These are phyloP conservation scores for Lagria hirta DNA, from an alignment of 2,888 invertebrate species.

Conservation along the genomic window DNA sequence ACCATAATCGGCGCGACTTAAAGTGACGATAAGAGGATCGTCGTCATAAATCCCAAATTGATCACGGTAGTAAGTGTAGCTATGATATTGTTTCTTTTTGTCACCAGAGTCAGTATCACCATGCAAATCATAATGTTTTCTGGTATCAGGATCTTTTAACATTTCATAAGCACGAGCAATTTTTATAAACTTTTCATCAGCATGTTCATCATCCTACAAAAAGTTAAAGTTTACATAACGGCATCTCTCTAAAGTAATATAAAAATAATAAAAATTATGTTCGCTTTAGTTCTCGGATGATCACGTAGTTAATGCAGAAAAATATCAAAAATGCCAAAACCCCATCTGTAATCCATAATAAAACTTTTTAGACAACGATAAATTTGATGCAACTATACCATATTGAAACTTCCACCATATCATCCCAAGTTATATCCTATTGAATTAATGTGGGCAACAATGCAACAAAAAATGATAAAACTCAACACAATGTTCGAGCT, in stretches of 20 bases:
- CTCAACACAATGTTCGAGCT: too few species aligned
- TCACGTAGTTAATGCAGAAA: neutral
- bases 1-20: constrained; percentile 77
- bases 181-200: constrained; percentile 75
- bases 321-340: neutral
- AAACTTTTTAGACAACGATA: neutral
- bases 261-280: neutral
- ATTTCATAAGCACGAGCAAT: constrained; percentile 85
- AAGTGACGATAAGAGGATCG: constrained; percentile 77
- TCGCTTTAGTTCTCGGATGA: neutral
- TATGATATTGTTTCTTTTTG: constrained; percentile 70
- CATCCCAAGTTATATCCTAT: too few species aligned
- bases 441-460: too few species aligned
- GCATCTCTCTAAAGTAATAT: neutral
- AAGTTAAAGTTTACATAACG: neutral
- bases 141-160: constrained; percentile 76
- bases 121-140: constrained; percentile 76
- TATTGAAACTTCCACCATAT: too few species aligned
- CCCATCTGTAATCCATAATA: neutral
- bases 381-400: too few species aligned
- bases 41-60: constrained; percentile 86
- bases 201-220: constrained; percentile 69
- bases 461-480: too few species aligned
- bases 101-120: constrained; percentile 66
- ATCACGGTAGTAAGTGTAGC: constrained; percentile 77